Base-by-base conservation (phyloP, 2,888 invertebrate species). In the Zele albiditarsus region DNA sequence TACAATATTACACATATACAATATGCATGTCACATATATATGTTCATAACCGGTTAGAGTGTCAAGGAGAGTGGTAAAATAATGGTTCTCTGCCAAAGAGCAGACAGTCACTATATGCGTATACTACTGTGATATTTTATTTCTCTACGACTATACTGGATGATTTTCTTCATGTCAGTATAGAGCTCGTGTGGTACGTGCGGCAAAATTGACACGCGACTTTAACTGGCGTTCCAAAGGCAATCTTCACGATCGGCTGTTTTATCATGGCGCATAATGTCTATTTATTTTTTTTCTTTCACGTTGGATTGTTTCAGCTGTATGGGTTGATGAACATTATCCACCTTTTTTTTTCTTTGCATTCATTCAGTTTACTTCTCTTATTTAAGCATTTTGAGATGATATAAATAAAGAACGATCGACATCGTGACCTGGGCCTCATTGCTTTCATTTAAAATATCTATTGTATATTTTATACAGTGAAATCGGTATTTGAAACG, bases 141-240 rank as follows among this genome's bases (percentile, higher is more conserved):
- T 10, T 10, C 53, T 53, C 20, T 53, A 53, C 10, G 20, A 20
- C 20, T 4, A 23, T 10, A 23, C 20, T 20, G 42, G 46, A 42
- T 60, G 46, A 69, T 69, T 69, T 69, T 60, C 73, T 69, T 58
- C 49, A 62, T 25, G 62, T 68, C 49, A 60, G 62, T 68, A 69
- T 67, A 68, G 69, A 60, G 62, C 62, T 38, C 68, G n/a, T n/a
- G 49, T 33, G 68, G 68, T 60, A 62, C 62, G n/a, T n/a, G 69
- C 73, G 63, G 73, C 62, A 62, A 73, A 73, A 73, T 73, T 73
- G 73, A 73, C 68, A 69, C 68, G 68, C 73, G 62, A 73, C 73
- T 69, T 66, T 66, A 20, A 46, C 66, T 20, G 66, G 66, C 66
- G 66, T 23, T 66, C 68, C 73, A 62, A 68, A 73, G 68, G 68